Evolutionary conservation across 1,140 invertebrate genomes (phyloP), one percentile per base, ranked within the genome.

Genomic region (Luehdorfia chinensis): DNA sequence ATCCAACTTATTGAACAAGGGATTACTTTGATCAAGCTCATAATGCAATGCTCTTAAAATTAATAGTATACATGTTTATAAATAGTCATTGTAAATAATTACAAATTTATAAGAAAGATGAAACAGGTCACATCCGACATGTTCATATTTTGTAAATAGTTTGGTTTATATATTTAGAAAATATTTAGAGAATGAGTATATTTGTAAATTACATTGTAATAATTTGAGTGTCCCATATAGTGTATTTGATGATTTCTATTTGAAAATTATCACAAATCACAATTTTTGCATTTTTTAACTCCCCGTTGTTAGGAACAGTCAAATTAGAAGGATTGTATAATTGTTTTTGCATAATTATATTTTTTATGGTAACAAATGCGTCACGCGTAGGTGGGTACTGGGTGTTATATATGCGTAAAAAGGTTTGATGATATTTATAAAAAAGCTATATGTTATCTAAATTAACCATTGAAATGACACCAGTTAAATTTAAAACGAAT

Each of bases 61-160:
- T 61, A 54, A 64, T 59, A 51, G 66, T 66, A 69, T 70, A 74
- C 75, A 69, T 75, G 61, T 79, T 66, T 75, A 75, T 77, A 74
- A 63, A 77, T 80, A 87, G 81, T 87, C 80, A 85, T 80, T 88
- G 86, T 88, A 88, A 76, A 87, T 88, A 88, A 68, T 69, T 78
- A 84, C 65, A 74, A 76, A 69, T 76, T 69, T 75, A 66, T 84
- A 69, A 75, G 72, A 71, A 61, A 76, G 59, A n/a, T n/a, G 59
- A 71, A 62, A 66, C 70, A 72, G 66, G 66, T 77, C 69, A 56
- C 56, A 49, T 62, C 47, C 53, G 75, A 77, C 68, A 71, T 75
- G 75, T 69, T 71, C 71, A 65, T 86, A 78, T 75, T 75, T 70
- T 88, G 84, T 87, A 88, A 84, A 87, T 88, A 88, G 56, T 81